Conservation (phyloP, 2,113 vertebrate genomes). For the Empidonax traillii region DNA sequence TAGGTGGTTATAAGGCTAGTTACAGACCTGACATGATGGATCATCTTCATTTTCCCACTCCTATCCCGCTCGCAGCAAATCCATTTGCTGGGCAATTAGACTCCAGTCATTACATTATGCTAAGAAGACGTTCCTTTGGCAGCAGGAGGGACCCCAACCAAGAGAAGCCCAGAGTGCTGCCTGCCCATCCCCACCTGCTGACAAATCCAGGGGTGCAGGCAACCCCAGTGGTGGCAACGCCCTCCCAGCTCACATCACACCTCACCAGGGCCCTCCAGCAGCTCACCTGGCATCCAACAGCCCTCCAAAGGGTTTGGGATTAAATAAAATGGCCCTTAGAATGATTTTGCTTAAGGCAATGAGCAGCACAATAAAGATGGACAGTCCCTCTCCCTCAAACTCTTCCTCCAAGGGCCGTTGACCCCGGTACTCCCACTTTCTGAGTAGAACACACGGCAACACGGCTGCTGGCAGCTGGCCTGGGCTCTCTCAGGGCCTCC, state of each 20-base stretch:
- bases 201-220: neutral
- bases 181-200: neutral
- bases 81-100: conserved; percentile 60
- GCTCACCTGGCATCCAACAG: accelerated
- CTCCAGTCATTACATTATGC: conserved; percentile 4
- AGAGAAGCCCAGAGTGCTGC: neutral
- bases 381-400: neutral
- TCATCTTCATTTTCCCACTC: conserved; percentile 29
- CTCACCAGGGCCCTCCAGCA: neutral
- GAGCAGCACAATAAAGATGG: neutral
- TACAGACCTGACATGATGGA: conserved; percentile 19
- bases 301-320: neutral
- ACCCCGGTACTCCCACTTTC: neutral
- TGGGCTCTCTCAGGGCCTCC: accelerated
- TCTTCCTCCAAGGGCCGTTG: neutral
- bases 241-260: accelerated
- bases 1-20: conserved; percentile 1
- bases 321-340: neutral
- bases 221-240: neutral
- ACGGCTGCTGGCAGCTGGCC: neutral
- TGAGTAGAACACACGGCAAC: accelerated
- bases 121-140: neutral
- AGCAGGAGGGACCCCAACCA: neutral
- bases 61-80: conserved; percentile 26
- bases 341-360: neutral